These are phyloP conservation scores for Drosophila santomea DNA, from an alignment of 1,140 invertebrate genomes.

Conservation along the genomic window DNA sequence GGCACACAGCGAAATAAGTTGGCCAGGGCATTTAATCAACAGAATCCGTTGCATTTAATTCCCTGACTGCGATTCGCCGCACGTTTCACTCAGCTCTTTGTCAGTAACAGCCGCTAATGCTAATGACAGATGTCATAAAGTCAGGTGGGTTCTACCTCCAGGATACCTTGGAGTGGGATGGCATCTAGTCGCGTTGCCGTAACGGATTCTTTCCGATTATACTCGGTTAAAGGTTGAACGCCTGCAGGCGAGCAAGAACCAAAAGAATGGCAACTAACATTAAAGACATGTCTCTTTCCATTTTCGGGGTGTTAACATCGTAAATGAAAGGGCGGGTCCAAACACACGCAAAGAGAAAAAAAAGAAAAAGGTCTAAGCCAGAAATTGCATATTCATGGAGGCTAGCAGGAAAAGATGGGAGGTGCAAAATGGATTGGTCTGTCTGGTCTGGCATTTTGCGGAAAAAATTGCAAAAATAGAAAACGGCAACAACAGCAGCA, in stretches of 20 bases:
- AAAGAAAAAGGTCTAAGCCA: slow-evolving; percentile 28
- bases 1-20: slow-evolving; percentile 49
- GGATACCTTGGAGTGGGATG: neutral
- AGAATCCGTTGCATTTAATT: slow-evolving; percentile 52
- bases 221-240: slow-evolving; percentile 28
- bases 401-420: slow-evolving; percentile 36
- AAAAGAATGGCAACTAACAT: slow-evolving; percentile 18
- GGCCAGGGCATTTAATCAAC: slow-evolving; percentile 57
- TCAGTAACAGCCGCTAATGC: neutral
- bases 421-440: slow-evolving; percentile 28
- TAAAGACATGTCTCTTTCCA: slow-evolving; percentile 11
- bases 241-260: slow-evolving; percentile 5
- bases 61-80: slow-evolving; percentile 15
- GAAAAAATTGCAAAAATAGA: slow-evolving; percentile 35
- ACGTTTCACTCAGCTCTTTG: slow-evolving; percentile 14
- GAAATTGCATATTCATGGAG: slow-evolving; percentile 46
- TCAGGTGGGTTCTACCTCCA: slow-evolving; percentile 20
- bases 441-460: slow-evolving; percentile 12
- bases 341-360: neutral
- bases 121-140: slow-evolving; percentile 46
- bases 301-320: slow-evolving; percentile 45
- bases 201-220: slow-evolving; percentile 25
- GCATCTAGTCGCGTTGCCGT: neutral
- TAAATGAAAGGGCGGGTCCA: slow-evolving; percentile 37
- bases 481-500: slow-evolving; percentile 10